Conservation (phyloP, 2,797 vertebrate species). For the Onychomys leucogaster region DNA sequence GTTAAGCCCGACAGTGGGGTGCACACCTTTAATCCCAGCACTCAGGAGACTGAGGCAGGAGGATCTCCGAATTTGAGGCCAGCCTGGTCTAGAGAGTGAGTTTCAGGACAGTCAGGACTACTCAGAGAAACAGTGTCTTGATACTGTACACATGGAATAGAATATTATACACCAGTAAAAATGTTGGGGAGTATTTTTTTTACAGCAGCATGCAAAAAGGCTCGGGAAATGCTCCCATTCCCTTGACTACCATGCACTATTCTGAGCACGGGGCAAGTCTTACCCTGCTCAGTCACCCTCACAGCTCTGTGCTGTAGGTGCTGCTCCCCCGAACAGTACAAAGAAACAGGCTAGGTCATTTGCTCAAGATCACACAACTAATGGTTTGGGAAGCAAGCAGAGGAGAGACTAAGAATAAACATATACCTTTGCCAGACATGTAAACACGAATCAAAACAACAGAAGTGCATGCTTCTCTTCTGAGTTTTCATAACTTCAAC, state of each 20-base stretch:
- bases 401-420: not conserved
- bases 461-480: not conserved
- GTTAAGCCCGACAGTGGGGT: not conserved
- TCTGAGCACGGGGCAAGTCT: not conserved
- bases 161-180: not conserved
- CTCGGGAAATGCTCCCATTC: not conserved
- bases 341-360: not conserved
- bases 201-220: not conserved
- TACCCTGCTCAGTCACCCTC: not conserved
- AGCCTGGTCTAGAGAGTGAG: not conserved
- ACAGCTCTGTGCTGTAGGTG: not conserved
- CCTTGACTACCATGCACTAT: not conserved
- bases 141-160: not conserved
- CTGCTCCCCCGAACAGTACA: not conserved
- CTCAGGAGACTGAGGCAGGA: not conserved
- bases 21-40: not conserved
- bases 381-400: not conserved
- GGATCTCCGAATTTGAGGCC: not conserved
- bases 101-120: not conserved
- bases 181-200: not conserved
- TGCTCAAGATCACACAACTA: not conserved
- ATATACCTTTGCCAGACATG: not conserved
- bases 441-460: constrained; percentile 4
- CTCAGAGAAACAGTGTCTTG: not conserved
- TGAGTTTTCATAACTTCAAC: constrained; percentile 2